Base-by-base conservation (phyloP, 2,888 invertebrate species). In the Globia sparganii region DNA sequence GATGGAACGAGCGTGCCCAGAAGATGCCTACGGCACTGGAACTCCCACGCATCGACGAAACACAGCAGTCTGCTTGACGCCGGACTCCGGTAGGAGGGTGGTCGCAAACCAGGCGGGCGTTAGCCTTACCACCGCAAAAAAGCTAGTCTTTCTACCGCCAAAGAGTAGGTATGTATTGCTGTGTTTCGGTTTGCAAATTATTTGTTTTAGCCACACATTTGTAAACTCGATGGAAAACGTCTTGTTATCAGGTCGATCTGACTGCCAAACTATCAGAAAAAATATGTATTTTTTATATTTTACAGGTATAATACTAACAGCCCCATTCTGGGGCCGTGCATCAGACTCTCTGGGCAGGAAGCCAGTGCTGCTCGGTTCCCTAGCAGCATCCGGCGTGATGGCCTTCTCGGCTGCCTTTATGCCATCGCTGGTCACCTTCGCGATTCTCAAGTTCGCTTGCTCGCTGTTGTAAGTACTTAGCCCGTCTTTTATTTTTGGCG, bases 261-360 rank as follows among this genome's bases (percentile, higher is more conserved):
- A 40, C 11, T 40, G 43, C 13, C n/a, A 56, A n/a, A n/a, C 1
- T 13, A n/a, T 0, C 13, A 56, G 2, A 56, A n/a, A n/a, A 21
- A 56, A n/a, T 53, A 15, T n/a, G 13, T n/a, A 5, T n/a, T 28
- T 15, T 5, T 58, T 58, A 28, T 28, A 4, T 61, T 9, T 61
- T 34, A 9, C 61, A 61, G 61, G 96, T 75, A 91, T 96, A 46
- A 95, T 96, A 59, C 64, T 96, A 2, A 95, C 96, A 0, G 96
- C 96, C 0, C 92, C 96, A 0, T 91, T 95, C 69, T 96, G 96
- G 96, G 96, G 96, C 3, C 91, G 94, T 0, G 93, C 94, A 0
- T 93, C 96, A 0, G 96, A 96, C 83, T 88, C 90, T 0, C 77
- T 91, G 15, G 96, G 96, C 0, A 91, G 96, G 58, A 95, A 94